Evolutionary conservation across 1,140 invertebrate species (phyloP).

Genomic region (Drosophila sp.): DNA sequence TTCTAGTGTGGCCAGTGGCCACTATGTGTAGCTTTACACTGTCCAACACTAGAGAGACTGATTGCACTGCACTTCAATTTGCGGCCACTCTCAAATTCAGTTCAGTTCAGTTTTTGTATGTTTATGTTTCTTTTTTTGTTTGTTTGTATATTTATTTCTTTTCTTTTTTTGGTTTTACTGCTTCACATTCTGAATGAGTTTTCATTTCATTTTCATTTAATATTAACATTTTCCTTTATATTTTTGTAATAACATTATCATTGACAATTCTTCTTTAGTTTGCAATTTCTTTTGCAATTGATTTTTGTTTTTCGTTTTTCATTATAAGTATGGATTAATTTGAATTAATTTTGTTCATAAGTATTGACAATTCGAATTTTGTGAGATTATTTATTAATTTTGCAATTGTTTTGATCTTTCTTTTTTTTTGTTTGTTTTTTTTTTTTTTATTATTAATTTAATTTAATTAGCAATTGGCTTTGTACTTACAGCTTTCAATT

Average conservation of each 20-base stretch:
- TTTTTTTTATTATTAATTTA: constrained; percentile 19
- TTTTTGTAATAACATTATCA: constrained; percentile 23
- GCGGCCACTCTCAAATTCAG: not conserved
- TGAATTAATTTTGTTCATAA: not conserved
- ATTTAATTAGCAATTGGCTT: constrained; percentile 52
- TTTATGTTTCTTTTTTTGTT: constrained; percentile 43
- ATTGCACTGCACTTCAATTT: not conserved
- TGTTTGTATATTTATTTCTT: constrained; percentile 39
- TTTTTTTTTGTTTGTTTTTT: constrained; percentile 14
- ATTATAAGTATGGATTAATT: not conserved
- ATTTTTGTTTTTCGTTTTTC: constrained; percentile 22
- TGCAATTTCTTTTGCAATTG: constrained; percentile 16
- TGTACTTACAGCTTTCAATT: constrained; percentile 98
- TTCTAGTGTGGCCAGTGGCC: no score
- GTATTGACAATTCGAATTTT: constrained; percentile 7
- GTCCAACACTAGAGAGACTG: constrained; percentile 17
- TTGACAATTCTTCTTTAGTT: constrained; percentile 46
- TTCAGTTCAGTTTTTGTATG: not conserved
- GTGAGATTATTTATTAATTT: not conserved
- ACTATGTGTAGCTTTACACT: not conserved
- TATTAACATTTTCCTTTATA: constrained; percentile 39
- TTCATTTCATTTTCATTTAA: constrained; percentile 26
- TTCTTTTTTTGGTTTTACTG: constrained; percentile 47
- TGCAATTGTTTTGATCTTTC: constrained; percentile 22
- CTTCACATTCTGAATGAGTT: constrained; percentile 79